phyloP scores from a whole-genome alignment of 2,113 vertebrate genomes.

The Antennarius striatus region DNA sequence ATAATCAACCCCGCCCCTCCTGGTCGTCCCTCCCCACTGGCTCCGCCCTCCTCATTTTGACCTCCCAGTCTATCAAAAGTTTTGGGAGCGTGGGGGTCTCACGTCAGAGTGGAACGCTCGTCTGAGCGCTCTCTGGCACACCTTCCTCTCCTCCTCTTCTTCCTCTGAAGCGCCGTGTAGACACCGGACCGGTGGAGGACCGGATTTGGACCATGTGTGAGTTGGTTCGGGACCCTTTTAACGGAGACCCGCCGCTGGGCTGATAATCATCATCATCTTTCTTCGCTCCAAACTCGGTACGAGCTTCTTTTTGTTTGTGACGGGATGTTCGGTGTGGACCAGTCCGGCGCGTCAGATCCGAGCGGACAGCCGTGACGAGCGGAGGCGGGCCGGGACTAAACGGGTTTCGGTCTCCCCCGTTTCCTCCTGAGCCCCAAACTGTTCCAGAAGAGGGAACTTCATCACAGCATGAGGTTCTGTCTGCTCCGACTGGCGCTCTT shows the following conservation, averaged over 20 bases:
- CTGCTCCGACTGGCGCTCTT: constrained; percentile 67
- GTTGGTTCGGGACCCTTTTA: constrained; percentile 18
- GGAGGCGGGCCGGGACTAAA: constrained; percentile 29
- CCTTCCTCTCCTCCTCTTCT: constrained; percentile 39
- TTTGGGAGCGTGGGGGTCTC: constrained; percentile 69
- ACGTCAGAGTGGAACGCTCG: constrained; percentile 73
- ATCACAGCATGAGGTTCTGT: constrained; percentile 69
- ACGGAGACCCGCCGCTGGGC: constrained; percentile 20
- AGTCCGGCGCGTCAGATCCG: constrained; percentile 26
- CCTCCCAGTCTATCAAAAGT: constrained; percentile 81
- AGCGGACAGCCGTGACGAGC: constrained; percentile 37
- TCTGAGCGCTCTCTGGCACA: constrained; percentile 46
- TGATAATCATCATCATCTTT: constrained; percentile 18
- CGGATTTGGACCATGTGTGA: constrained; percentile 5
- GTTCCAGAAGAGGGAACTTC: constrained; percentile 27
- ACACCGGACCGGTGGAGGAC: constrained; percentile 5
- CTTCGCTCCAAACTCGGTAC: constrained; percentile 1
- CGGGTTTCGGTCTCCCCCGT: background rate
- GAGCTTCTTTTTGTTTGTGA: background rate
- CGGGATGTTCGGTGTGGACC: constrained; percentile 22
- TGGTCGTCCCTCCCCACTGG: constrained; percentile 14
- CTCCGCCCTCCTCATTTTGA: constrained; percentile 75
- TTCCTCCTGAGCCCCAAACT: constrained; percentile 11
- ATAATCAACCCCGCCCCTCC: background rate
- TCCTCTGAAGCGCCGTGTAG: background rate